These are phyloP conservation scores for Trachelus tabidus DNA, from an alignment of 2,888 invertebrate genomes.

Conservation along the genomic window DNA sequence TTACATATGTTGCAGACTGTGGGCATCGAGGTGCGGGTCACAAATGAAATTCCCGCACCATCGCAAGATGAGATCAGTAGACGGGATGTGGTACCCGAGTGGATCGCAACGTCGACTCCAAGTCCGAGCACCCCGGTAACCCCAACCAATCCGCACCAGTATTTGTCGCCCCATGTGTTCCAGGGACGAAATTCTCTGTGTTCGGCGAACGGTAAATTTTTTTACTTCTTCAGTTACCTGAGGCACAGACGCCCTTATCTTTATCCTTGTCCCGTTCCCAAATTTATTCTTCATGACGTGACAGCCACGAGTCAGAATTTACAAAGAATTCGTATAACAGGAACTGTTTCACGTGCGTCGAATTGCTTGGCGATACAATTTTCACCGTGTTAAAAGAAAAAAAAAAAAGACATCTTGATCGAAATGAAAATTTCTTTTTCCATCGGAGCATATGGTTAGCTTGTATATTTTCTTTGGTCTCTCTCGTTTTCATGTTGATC, in stretches of 20 bases:
- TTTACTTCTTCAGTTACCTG: background rate
- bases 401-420: too few relatives aligned
- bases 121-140: constrained; percentile 51
- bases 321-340: background rate
- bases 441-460: too few relatives aligned
- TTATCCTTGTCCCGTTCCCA: background rate
- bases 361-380: too few relatives aligned
- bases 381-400: too few relatives aligned
- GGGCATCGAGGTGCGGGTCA: constrained; percentile 57
- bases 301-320: background rate
- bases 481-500: too few relatives aligned
- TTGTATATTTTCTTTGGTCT: too few relatives aligned
- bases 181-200: constrained; percentile 68
- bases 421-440: too few relatives aligned
- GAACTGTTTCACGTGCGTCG: too few relatives aligned
- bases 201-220: constrained; percentile 65
- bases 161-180: constrained; percentile 66
- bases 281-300: background rate
- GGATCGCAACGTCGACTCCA: constrained; percentile 44
- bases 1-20: constrained; percentile 42
- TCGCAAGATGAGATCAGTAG: constrained; percentile 29
- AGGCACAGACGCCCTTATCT: background rate
- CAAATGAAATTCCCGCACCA: constrained; percentile 46
- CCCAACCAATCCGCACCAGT: constrained; percentile 55
- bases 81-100: constrained; percentile 43